Evolutionary conservation across 2,888 invertebrate genomes (phyloP).

Genomic region (Aelia acuminata): DNA sequence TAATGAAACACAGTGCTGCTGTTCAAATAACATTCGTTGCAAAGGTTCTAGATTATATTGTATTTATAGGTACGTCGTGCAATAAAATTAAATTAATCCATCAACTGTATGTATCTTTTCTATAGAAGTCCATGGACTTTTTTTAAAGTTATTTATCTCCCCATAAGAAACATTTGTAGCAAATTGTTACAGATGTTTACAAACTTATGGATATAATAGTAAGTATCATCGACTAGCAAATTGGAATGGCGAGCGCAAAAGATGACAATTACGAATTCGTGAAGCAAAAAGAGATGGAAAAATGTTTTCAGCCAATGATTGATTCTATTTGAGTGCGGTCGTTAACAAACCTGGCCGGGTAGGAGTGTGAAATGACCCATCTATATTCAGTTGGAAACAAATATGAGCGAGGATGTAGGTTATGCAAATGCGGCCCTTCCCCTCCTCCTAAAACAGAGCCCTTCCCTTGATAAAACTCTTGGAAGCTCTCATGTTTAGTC

Average conservation of each 20-base stretch:
- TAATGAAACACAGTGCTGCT: no score
- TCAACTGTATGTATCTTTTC: no score
- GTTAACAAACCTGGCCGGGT: constrained; percentile 24
- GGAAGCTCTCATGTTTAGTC: background rate
- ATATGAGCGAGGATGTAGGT: constrained; percentile 44
- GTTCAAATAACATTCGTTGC: no score
- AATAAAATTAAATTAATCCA: no score
- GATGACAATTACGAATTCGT: background rate
- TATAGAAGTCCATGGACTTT: no score
- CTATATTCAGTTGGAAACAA: constrained; percentile 44
- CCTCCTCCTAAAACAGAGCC: constrained; percentile 12
- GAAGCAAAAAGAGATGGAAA: background rate
- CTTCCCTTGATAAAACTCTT: background rate
- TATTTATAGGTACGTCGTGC: no score
- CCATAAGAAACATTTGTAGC: no score
- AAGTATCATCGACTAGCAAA: background rate
- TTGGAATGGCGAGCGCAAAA: background rate
- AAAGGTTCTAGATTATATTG: no score
- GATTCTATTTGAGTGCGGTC: constrained; percentile 20
- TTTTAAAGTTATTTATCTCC: no score
- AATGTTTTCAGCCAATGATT: constrained; percentile 39
- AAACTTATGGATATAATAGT: background rate
- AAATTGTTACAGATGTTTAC: no score
- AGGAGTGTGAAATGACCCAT: constrained; percentile 47
- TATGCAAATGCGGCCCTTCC: constrained; percentile 22